A percentile compares a stretch with the other conserved stretches of the same genome.
phyloP scores from a whole-genome alignment of 2,888 invertebrate species.

The Falcaria lacertinaria region DNA sequence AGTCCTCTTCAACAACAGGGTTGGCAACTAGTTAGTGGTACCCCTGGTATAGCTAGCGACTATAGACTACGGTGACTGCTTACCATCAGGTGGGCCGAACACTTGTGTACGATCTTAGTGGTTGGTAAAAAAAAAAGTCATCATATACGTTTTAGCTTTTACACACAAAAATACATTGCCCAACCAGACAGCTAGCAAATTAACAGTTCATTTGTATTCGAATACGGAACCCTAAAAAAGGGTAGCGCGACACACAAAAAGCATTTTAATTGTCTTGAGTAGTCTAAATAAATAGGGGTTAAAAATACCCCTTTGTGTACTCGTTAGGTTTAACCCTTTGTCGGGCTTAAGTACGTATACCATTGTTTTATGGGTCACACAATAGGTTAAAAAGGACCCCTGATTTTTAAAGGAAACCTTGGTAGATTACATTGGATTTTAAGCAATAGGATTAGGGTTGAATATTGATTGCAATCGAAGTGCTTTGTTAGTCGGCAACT shows the following conservation, averaged over 20 bases:
- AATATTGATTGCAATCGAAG: not conserved
- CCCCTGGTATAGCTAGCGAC: no score
- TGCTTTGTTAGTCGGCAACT: not conserved
- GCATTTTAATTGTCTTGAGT: conserved; percentile 59
- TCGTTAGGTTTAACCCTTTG: conserved; percentile 36
- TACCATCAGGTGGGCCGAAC: no score
- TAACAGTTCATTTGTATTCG: conserved; percentile 4
- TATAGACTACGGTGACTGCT: no score
- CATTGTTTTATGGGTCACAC: conserved; percentile 25
- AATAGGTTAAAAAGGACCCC: conserved; percentile 24
- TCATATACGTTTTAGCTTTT: no score
- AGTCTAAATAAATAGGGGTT: conserved; percentile 41
- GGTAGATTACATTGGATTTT: not conserved
- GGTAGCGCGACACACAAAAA: conserved; percentile 36
- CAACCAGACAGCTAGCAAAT: not conserved
- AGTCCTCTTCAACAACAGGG: no score
- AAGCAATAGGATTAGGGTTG: not conserved
- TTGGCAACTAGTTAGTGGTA: no score
- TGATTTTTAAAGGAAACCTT: conserved; percentile 1
- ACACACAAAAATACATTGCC: no score
- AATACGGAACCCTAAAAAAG: conserved; percentile 28
- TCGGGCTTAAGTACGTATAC: conserved; percentile 37
- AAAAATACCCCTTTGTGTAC: conserved; percentile 37
- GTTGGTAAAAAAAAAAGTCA: no score
- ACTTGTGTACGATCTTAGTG: no score